A percentile compares a stretch with the other conserved stretches of the same genome.
These are phyloP conservation scores for Porites lobata DNA, from an alignment of 92 coral and sea anemone species.

Conservation along the genomic window DNA sequence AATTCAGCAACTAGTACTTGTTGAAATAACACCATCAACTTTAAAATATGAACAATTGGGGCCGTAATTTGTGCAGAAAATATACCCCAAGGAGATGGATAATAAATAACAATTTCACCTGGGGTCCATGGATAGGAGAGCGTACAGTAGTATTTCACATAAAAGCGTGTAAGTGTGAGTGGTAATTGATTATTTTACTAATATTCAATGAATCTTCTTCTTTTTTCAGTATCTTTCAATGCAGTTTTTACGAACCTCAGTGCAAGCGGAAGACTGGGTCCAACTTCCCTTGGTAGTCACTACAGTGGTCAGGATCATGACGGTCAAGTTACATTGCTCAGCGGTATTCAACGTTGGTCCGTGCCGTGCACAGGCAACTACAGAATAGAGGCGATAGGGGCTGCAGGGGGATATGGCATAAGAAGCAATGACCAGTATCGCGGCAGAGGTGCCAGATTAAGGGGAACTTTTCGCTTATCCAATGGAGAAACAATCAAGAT, in stretches of 20 bases:
- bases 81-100: too few species aligned
- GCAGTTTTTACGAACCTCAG: conserved; percentile 60
- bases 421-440: conserved; percentile 23
- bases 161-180: too few species aligned
- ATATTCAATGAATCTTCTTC: not conserved
- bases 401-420: conserved; percentile 28
- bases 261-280: conserved; percentile 61
- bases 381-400: conserved; percentile 12
- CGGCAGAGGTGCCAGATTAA: conserved; percentile 78
- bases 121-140: too few species aligned
- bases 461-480: conserved; percentile 26
- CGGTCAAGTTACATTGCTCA: not conserved
- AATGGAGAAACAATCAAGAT: conserved; percentile 64
- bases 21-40: too few species aligned
- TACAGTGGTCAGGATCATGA: conserved; percentile 51
- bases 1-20: too few species aligned
- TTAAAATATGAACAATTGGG: too few species aligned
- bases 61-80: too few species aligned
- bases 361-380: conserved; percentile 57
- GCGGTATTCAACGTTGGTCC: conserved; percentile 34
- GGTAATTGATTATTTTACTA: too few species aligned
- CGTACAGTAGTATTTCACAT: too few species aligned
- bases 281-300: conserved; percentile 50
- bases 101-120: too few species aligned
- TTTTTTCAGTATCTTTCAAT: not conserved